Base-by-base conservation (phyloP, 2,888 invertebrate species). In the Litoditis marina region DNA sequence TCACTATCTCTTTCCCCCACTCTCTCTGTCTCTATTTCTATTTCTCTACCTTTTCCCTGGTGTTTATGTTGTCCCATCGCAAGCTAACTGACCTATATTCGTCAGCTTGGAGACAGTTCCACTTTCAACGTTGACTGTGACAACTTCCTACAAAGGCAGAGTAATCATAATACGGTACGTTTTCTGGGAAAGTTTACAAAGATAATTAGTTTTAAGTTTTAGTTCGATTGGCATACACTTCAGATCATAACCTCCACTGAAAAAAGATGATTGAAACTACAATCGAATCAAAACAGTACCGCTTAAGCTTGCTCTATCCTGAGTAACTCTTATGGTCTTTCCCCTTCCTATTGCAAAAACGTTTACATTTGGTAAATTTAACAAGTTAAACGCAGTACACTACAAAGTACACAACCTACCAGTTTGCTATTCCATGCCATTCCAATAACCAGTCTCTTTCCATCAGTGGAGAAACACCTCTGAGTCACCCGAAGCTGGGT, bases 361-460 rank as follows among this genome's bases (percentile, higher is more conserved):
- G 39, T 16, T 16, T 16, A 36, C 39, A 36, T 36, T 11, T 11
- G 1, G 39, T 1, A n/a, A 16, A 1, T 36, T 16, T 36, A 36
- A n/a, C 1, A 36, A 36, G 39, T 36, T 36, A 36, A 36, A n/a
- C 39, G n/a, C 39, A 36, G n/a, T 16, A 36, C n/a, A 36, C 11
- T 36, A 62, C n/a, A n/a, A n/a, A n/a, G n/a, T n/a, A n/a, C n/a
- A n/a, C n/a, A n/a, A n/a, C n/a, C n/a, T n/a, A n/a, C 68, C 42
- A 65, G 36, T 55, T 69, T 75, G 22, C 73, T 70, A 13, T 74
- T 58, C 77, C 79, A 80, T 1, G 52, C 57, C 0, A 61, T 75
- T 19, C 69, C 52, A 8, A 78, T 31, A 28, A 79, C 57, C 22
- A 80, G 50, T 6, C 68, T 65, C 22, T 65, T 60, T 25, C 69